Percentiles rank a stretch among this genome's conserved stretches.
phyloP scores from a whole-genome alignment of 1,140 invertebrate species.

The Megalonaias nervosa region DNA sequence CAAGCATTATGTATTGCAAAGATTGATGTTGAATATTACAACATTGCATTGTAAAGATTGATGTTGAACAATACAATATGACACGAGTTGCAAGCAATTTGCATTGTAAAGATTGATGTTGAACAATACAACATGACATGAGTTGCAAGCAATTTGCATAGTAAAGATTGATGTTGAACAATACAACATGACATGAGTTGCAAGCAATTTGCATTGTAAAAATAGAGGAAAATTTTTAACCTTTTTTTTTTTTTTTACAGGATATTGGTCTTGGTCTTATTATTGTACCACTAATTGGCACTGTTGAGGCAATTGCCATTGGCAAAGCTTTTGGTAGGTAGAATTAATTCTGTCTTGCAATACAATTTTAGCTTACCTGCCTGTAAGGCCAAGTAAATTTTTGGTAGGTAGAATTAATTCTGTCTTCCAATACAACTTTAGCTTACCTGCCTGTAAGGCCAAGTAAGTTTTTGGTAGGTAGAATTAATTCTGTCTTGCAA shows the following conservation, averaged over 20 bases:
- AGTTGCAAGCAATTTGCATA: too few species aligned
- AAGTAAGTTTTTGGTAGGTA: slow-evolving; percentile 64
- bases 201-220: too few species aligned
- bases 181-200: too few species aligned
- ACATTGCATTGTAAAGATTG: too few species aligned
- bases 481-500: background rate
- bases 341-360: background rate
- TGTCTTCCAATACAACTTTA: background rate
- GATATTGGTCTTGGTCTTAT: slow-evolving; percentile 65
- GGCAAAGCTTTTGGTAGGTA: slow-evolving; percentile 70
- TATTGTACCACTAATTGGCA: slow-evolving; percentile 67
- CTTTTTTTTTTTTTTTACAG: slow-evolving; percentile 51
- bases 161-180: too few species aligned
- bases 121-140: too few species aligned
- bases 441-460: background rate
- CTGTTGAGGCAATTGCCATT: slow-evolving; percentile 71
- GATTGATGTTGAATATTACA: too few species aligned
- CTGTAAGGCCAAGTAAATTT: slow-evolving; percentile 26
- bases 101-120: too few species aligned
- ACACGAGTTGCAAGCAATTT: too few species aligned
- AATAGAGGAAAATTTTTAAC: too few species aligned
- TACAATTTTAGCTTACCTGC: background rate
- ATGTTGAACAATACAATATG: too few species aligned
- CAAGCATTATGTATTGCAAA: too few species aligned
- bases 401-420: slow-evolving; percentile 57